These are phyloP conservation scores for Tapirus indicus DNA, from an alignment of 2,797 vertebrate genomes.

Conservation along the genomic window DNA sequence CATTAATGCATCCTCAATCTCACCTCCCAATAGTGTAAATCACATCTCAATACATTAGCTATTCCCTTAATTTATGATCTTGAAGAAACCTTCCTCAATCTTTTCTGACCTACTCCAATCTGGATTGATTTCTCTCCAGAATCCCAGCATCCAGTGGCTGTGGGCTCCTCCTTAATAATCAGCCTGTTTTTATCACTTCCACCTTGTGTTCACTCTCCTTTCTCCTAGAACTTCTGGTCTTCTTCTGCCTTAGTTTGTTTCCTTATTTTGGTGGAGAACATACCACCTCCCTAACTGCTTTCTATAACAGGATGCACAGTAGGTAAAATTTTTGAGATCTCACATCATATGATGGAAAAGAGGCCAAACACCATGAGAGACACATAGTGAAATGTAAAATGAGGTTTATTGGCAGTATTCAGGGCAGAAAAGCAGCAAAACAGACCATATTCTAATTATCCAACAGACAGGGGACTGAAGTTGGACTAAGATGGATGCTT, in stretches of 20 bases:
- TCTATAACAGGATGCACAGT: neutral
- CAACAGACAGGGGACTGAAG: neutral
- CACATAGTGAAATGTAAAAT: neutral
- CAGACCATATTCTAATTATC: neutral
- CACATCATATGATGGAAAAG: neutral
- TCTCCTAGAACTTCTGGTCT: neutral
- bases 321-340: neutral
- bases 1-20: neutral
- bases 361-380: neutral
- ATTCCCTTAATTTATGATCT: neutral
- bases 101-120: neutral
- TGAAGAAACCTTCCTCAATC: neutral
- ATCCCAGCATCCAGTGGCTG: neutral
- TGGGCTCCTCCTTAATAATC: neutral
- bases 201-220: neutral
- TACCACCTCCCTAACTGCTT: neutral
- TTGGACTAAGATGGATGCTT: neutral
- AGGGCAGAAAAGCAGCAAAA: neutral
- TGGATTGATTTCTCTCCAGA: neutral
- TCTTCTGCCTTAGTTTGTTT: neutral
- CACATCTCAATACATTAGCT: neutral
- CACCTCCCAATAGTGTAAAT: no score
- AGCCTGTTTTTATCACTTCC: neutral
- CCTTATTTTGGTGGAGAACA: neutral
- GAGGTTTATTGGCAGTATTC: neutral